Percentiles rank a stretch among this genome's conserved stretches.
Evolutionary conservation across 2,797 vertebrate species (phyloP).

Genomic region (Ptychobarbus kaznakovi): DNA sequence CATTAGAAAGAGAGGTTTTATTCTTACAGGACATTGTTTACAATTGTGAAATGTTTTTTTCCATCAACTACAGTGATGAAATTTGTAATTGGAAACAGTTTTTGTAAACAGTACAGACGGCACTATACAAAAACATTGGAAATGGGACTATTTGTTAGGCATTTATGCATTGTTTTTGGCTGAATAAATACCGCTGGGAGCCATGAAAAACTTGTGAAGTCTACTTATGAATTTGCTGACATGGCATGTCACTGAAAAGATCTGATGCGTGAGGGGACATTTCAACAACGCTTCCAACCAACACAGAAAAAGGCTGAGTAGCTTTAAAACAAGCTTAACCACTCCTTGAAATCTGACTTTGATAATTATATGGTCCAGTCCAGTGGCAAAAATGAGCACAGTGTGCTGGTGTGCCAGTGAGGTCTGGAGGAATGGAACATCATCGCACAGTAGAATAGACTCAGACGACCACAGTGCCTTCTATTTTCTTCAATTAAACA

Average conservation of each 20-base stretch:
- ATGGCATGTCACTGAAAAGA: slow-evolving; percentile 39
- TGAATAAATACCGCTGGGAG: neutral
- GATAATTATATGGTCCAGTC: slow-evolving; percentile 71
- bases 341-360: slow-evolving; percentile 72
- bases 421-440: slow-evolving; percentile 49
- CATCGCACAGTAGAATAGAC: slow-evolving; percentile 39
- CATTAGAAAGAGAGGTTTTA: neutral
- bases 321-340: slow-evolving; percentile 64
- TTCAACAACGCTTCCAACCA: slow-evolving; percentile 52
- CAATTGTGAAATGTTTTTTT: neutral
- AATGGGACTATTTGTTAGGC: neutral
- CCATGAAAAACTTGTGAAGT: slow-evolving; percentile 16
- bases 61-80: neutral
- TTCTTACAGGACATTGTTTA: slow-evolving; percentile 10
- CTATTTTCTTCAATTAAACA: slow-evolving; percentile 25
- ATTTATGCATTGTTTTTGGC: slow-evolving; percentile 16
- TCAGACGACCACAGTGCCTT: slow-evolving; percentile 28
- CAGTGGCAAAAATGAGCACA: slow-evolving; percentile 47
- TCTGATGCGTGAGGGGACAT: slow-evolving; percentile 46
- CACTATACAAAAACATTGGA: neutral
- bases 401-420: slow-evolving; percentile 40
- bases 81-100: slow-evolving; percentile 5
- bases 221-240: neutral
- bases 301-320: slow-evolving; percentile 60
- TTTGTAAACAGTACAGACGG: neutral